These are phyloP conservation scores for Danio kyathit DNA, from an alignment of 2,797 vertebrate genomes.

Conservation along the genomic window DNA sequence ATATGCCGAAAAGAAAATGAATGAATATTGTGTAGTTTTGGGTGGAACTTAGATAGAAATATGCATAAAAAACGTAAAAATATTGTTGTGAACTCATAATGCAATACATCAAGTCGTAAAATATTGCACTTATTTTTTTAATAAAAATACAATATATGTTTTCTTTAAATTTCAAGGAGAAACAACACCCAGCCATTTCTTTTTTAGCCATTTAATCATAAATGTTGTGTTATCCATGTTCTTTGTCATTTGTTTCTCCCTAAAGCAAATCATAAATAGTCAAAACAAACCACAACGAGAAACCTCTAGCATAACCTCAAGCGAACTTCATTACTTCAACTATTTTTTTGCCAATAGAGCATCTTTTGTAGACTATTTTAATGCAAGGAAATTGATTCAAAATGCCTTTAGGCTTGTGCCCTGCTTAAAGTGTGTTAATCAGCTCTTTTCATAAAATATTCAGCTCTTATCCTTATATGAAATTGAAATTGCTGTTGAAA, in stretches of 20 bases:
- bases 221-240: background rate
- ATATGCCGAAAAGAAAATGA: too few relatives aligned
- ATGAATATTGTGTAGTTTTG: too few relatives aligned
- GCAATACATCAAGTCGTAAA: too few relatives aligned
- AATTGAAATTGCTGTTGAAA: constrained; percentile 48
- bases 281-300: background rate
- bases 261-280: background rate
- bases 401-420: constrained; percentile 24
- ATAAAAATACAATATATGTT: too few relatives aligned
- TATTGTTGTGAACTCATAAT: background rate
- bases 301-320: constrained; percentile 6
- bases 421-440: constrained; percentile 4
- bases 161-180: background rate
- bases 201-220: background rate
- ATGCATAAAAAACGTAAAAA: background rate
- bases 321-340: constrained; percentile 7
- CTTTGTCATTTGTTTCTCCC: background rate
- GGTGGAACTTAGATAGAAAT: background rate
- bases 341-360: constrained; percentile 29
- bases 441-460: constrained; percentile 54
- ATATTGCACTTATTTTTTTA: too few relatives aligned
- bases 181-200: background rate
- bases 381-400: constrained; percentile 44
- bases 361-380: constrained; percentile 35
- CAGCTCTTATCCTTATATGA: constrained; percentile 29